A percentile compares a stretch with the other conserved stretches of the same genome.
phyloP scores from a whole-genome alignment of 2,113 vertebrate genomes.

The Zingel zingel region DNA sequence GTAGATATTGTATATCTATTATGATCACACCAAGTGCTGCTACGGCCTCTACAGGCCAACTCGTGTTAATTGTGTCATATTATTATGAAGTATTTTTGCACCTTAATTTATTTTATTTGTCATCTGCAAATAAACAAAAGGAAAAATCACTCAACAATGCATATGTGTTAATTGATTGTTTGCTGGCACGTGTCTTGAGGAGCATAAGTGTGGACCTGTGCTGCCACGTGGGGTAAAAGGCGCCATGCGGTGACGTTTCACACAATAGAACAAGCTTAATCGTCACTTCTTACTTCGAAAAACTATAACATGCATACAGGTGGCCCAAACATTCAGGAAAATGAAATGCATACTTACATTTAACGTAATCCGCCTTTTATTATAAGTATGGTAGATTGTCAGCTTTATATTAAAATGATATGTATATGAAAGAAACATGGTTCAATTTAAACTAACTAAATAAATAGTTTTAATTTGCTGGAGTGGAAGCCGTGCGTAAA shows the following conservation, averaged over 20 bases:
- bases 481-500: slow-evolving; percentile 21
- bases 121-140: slow-evolving; percentile 53
- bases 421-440: background rate
- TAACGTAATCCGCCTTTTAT: background rate
- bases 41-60: slow-evolving; percentile 3
- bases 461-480: no score
- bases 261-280: background rate
- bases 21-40: slow-evolving; percentile 30
- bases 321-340: background rate
- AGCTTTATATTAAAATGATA: rapidly evolving
- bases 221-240: slow-evolving; percentile 1
- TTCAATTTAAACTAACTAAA: background rate
- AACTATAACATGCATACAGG: background rate
- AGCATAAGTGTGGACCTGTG: slow-evolving; percentile 7
- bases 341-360: background rate
- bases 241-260: slow-evolving; percentile 32
- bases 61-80: background rate
- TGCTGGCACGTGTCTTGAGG: slow-evolving; percentile 32
- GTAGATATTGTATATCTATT: slow-evolving; percentile 46
- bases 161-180: background rate
- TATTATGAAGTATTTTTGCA: slow-evolving; percentile 49
- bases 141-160: background rate
- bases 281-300: background rate
- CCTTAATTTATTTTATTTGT: slow-evolving; percentile 65
- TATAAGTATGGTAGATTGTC: no score